These are phyloP conservation scores for Rhadinocentrus ornatus DNA, from an alignment of 2,797 vertebrate genomes.

Conservation along the genomic window DNA sequence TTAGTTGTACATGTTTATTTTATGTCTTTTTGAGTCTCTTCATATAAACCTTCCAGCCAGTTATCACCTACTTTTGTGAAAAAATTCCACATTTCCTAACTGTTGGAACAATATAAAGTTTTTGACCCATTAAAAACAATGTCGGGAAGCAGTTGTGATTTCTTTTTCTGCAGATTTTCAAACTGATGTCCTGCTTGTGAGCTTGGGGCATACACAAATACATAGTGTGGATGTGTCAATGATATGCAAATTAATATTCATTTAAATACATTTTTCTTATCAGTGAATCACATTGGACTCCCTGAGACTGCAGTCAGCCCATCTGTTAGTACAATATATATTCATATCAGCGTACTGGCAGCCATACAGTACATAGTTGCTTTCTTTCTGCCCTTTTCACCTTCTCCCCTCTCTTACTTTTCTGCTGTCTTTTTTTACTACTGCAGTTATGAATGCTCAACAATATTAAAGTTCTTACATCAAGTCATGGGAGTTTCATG, in stretches of 20 bases:
- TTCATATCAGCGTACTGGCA: constrained; percentile 47
- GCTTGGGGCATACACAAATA: constrained; percentile 33
- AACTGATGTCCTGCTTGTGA: constrained; percentile 59
- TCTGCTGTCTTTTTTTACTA: not conserved
- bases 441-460: constrained; percentile 58
- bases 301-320: constrained; percentile 53
- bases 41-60: constrained; percentile 29
- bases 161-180: constrained; percentile 39
- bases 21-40: constrained; percentile 36
- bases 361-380: constrained; percentile 44
- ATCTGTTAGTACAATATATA: constrained; percentile 67
- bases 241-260: constrained; percentile 58
- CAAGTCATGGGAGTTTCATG: constrained; percentile 71
- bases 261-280: constrained; percentile 58
- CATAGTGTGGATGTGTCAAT: constrained; percentile 44
- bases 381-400: constrained; percentile 19
- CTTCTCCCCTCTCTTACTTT: not conserved
- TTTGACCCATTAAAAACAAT: constrained; percentile 47
- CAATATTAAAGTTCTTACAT: constrained; percentile 70
- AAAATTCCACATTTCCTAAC: constrained; percentile 20
- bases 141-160: constrained; percentile 16
- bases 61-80: constrained; percentile 19
- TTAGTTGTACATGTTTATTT: constrained; percentile 35
- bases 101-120: constrained; percentile 43
- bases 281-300: constrained; percentile 43